These are phyloP conservation scores for Pissodes strobi DNA, from an alignment of 1,140 invertebrate genomes.

Conservation along the genomic window DNA sequence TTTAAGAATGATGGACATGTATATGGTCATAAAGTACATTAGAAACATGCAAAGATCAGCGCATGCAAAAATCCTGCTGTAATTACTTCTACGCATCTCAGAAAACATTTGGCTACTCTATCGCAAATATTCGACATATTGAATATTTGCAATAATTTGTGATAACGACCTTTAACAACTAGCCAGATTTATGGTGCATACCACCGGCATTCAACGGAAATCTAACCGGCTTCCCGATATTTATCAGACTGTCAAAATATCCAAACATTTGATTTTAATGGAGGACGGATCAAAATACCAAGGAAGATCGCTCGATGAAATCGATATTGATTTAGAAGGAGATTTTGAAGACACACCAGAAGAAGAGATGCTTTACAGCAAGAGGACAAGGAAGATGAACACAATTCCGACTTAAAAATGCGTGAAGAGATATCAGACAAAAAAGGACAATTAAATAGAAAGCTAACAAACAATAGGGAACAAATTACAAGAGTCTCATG, in stretches of 20 bases:
- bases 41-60: slow-evolving; percentile 44
- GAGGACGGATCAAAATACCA: slow-evolving; percentile 47
- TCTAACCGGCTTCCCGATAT: slow-evolving; percentile 45
- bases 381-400: no score
- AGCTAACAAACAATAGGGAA: no score
- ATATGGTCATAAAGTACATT: slow-evolving; percentile 48
- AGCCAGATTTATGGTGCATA: slow-evolving; percentile 41
- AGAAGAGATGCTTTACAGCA: no score
- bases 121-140: slow-evolving; percentile 49
- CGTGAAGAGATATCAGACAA: no score
- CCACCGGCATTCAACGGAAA: slow-evolving; percentile 24
- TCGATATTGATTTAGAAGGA: slow-evolving; percentile 49
- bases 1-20: slow-evolving; percentile 26
- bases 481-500: slow-evolving; percentile 7
- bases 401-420: no score
- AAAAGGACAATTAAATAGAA: no score
- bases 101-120: slow-evolving; percentile 52
- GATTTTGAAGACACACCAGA: slow-evolving; percentile 29
- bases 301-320: slow-evolving; percentile 51
- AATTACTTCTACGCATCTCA: slow-evolving; percentile 43
- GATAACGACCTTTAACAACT: slow-evolving; percentile 47
- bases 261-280: slow-evolving; percentile 53
- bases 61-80: slow-evolving; percentile 45
- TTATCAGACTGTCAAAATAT: slow-evolving; percentile 48
- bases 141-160: no score